Base-by-base conservation (phyloP, 37 sponge, comb jelly and placozoan species). In the Geodia barretti region DNA sequence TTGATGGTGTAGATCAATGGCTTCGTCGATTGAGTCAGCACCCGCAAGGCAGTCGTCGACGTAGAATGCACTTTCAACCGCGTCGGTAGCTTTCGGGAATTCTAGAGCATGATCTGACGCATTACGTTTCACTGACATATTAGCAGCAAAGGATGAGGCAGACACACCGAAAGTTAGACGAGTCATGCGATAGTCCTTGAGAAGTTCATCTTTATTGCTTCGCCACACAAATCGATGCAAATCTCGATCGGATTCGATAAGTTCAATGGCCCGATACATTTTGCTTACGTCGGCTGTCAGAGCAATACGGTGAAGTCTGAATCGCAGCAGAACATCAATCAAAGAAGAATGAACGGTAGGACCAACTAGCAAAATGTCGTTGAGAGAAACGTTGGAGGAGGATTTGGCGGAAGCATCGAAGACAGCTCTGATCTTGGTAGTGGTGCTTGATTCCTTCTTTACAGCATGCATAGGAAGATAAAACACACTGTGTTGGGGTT, bases 81-180 rank as follows among this genome's bases (percentile, higher is more conserved):
- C 40, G 3, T 14, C 61, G 14, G 77, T 33, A 3, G 85, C 85
- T 0, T 31, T 7, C 2, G 77, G 78, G 37, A 24, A 71, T 23
- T 73, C n/a, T 1, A 39, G 0, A 21, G 9, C 62, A n/a, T 39
- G 39, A 24, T 77, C 72, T 33, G 66, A 24, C 19, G 80, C 81
- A 29, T 85, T 85, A 29, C 78, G 86, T 37, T 85, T 85, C 7
- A 85, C 79, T 23, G 64, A 77, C 79, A 85, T 85, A 54, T 85
- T 85, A 1, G 78, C 85, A 30, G 70, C 37, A 38, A 84, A 84
- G 3, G 86, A 79, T 1, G 86, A 86, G 39, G 83, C 75, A 47
- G 75, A 74, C 2, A 86, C 75, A 29, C 87, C 87, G 47, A 86
- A 86, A 38, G 81, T 74, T 60, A 86, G 36, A 23, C 80, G 80